Conservation (phyloP, 2,797 vertebrate species). For the Galaxias olidus region DNA sequence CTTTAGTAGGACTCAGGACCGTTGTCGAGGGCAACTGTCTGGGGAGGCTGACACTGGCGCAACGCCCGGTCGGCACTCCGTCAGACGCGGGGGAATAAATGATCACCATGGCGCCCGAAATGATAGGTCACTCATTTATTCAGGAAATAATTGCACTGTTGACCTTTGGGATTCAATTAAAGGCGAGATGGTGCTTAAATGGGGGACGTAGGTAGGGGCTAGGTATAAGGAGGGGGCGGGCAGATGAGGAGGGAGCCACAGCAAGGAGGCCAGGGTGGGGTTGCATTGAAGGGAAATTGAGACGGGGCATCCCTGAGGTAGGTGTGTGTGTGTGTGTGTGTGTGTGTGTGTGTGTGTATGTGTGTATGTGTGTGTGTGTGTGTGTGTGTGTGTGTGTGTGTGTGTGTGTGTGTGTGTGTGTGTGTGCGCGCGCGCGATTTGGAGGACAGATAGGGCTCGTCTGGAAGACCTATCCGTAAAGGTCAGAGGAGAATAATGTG, state of each 20-base stretch:
- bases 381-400: slow-evolving; percentile 25
- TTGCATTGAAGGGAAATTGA: slow-evolving; percentile 2
- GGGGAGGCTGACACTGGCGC: slow-evolving; percentile 47
- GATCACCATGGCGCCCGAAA: slow-evolving; percentile 55
- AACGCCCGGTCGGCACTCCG: slow-evolving; percentile 57
- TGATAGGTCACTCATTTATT: slow-evolving; percentile 82
- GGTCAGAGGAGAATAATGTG: slow-evolving; percentile 75
- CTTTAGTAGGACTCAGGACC: slow-evolving; percentile 64
- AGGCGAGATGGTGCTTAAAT: slow-evolving; percentile 75
- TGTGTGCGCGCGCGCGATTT: slow-evolving; percentile 50
- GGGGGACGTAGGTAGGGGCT: slow-evolving; percentile 11
- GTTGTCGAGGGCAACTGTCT: slow-evolving; percentile 57
- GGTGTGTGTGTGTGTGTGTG: slow-evolving; percentile 25
- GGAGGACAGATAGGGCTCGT: slow-evolving; percentile 56
- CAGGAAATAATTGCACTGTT: slow-evolving; percentile 80
- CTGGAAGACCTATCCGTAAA: slow-evolving; percentile 49
- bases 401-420: slow-evolving; percentile 30
- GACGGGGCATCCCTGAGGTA: slow-evolving; percentile 9
- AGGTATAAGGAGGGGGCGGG: background rate
- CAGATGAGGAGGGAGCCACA: background rate
- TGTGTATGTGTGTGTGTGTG: slow-evolving; percentile 31
- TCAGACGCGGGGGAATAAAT: slow-evolving; percentile 70
- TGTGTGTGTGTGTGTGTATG: slow-evolving; percentile 39
- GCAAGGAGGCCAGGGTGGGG: slow-evolving; percentile 26
- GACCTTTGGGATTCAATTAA: slow-evolving; percentile 86